Conservation (phyloP, 2,888 invertebrate genomes). For the Apodemia arnacis region DNA sequence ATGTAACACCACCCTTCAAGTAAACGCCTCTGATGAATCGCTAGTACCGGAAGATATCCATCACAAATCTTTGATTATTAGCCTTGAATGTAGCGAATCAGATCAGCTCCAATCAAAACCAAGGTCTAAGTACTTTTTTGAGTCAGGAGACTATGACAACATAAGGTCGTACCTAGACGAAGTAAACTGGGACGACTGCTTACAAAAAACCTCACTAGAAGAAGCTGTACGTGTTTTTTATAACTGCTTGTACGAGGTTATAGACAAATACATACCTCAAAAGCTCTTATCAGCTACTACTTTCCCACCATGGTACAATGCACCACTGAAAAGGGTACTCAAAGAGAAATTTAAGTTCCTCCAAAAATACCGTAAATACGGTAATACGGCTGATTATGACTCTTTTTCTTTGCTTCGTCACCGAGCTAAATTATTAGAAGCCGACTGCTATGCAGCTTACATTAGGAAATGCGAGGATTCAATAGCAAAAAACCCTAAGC, state of each 20-base stretch:
- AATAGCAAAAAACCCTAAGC: no score
- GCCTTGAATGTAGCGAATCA: not conserved
- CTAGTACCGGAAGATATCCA: constrained; percentile 41
- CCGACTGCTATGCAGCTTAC: no score
- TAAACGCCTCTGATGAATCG: constrained; percentile 1
- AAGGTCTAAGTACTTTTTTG: constrained; percentile 34
- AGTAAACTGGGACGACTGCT: not conserved
- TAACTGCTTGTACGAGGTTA: not conserved
- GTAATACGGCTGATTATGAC: no score
- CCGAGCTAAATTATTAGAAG: no score
- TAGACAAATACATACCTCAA: not conserved
- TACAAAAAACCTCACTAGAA: not conserved
- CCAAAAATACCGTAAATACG: no score
- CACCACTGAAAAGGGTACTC: not conserved
- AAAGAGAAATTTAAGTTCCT: no score
- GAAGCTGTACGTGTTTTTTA: constrained; percentile 32
- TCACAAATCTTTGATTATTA: constrained; percentile 49
- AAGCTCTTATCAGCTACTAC: not conserved
- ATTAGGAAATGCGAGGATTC: no score
- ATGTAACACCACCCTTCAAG: constrained; percentile 29
- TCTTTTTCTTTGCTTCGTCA: no score
- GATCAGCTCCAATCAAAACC: not conserved
- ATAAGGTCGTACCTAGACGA: constrained; percentile 9
- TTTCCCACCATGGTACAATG: not conserved
- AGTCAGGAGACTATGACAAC: constrained; percentile 37